Evolutionary conservation across 1,140 invertebrate genomes (phyloP).

Genomic region (Nasonia giraulti): DNA sequence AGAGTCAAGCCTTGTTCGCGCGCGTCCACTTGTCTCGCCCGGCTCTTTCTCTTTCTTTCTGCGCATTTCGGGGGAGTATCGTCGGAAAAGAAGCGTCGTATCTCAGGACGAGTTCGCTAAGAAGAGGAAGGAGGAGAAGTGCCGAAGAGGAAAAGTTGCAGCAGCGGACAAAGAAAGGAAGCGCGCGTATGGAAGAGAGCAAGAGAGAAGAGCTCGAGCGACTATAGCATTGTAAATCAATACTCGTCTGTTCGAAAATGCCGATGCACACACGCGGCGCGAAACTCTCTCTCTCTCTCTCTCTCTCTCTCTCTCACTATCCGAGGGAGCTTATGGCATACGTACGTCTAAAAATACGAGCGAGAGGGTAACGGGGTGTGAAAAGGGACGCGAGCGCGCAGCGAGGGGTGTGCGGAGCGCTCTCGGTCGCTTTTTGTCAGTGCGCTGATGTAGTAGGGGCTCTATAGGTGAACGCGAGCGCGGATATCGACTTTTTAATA

Average conservation of each 20-base stretch:
- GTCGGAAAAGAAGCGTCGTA: too few species aligned
- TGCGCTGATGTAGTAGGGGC: neutral
- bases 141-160: constrained; percentile 15
- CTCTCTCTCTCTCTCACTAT: too few species aligned
- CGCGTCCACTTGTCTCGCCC: constrained; percentile 19
- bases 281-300: neutral
- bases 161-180: constrained; percentile 53
- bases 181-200: constrained; percentile 58
- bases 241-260: constrained; percentile 52
- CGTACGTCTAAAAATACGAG: constrained; percentile 2
- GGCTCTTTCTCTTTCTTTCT: too few species aligned
- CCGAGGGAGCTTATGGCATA: neutral
- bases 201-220: constrained; percentile 49
- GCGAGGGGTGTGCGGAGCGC: neutral
- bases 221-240: constrained; percentile 68
- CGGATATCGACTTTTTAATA: constrained; percentile 44
- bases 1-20: neutral
- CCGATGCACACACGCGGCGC: constrained; percentile 26
- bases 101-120: too few species aligned
- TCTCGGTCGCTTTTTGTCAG: constrained; percentile 14
- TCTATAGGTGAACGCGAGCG: neutral
- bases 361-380: constrained; percentile 5
- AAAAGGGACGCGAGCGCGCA: neutral
- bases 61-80: too few species aligned
- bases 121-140: neutral